A percentile compares a stretch with the other conserved stretches of the same genome.
Conservation (phyloP, 2,888 invertebrate genomes). For the Dolomedes plantarius region DNA sequence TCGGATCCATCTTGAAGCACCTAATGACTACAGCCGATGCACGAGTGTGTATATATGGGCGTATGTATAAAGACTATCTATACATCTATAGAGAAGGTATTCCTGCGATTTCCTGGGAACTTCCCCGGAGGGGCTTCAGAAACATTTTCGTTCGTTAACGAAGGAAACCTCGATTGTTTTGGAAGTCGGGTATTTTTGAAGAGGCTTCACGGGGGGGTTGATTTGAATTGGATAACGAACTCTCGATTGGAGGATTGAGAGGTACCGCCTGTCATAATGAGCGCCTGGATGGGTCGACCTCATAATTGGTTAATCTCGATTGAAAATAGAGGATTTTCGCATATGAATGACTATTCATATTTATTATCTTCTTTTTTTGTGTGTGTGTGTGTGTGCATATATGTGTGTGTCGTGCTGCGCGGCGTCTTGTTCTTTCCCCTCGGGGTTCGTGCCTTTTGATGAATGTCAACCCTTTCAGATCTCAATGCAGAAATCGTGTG, state of each 20-base stretch:
- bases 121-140: slow-evolving; percentile 30
- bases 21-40: slow-evolving; percentile 41
- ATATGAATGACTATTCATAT: neutral
- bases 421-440: neutral
- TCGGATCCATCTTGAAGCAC: slow-evolving; percentile 36
- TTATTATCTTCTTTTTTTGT: neutral
- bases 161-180: slow-evolving; percentile 57
- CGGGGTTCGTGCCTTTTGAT: slow-evolving; percentile 17
- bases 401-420: neutral
- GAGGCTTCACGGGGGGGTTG: slow-evolving; percentile 29
- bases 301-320: slow-evolving; percentile 66
- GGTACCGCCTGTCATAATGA: slow-evolving; percentile 33
- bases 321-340: slow-evolving; percentile 31
- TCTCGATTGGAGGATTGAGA: slow-evolving; percentile 35
- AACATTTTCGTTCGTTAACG: slow-evolving; percentile 64
- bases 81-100: neutral
- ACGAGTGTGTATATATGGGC: neutral
- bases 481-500: neutral
- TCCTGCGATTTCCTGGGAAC: neutral
- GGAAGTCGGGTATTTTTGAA: slow-evolving; percentile 40
- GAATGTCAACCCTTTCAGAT: slow-evolving; percentile 23
- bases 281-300: slow-evolving; percentile 25
- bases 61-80: neutral
- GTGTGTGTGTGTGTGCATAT: too few relatives aligned
- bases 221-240: slow-evolving; percentile 61